Evolutionary conservation across 2,113 vertebrate genomes (phyloP).

Genomic region (human (Homo sapiens)): DNA sequence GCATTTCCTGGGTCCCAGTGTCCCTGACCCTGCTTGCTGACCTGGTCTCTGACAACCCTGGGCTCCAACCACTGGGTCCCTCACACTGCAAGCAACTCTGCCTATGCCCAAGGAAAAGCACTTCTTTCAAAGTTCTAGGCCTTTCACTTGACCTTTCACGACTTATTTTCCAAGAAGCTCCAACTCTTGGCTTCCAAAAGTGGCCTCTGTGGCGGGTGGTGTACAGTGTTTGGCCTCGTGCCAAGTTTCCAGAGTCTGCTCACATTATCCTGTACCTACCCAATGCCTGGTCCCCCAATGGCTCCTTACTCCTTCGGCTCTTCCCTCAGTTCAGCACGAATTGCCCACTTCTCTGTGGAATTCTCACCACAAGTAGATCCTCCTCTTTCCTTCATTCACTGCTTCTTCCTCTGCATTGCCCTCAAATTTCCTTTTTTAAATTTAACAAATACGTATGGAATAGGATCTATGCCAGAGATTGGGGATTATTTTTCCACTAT

Average conservation of each 20-base stretch:
- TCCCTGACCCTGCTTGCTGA: not conserved
- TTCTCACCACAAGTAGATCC: not conserved
- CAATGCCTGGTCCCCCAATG: not conserved
- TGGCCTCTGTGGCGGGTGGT: not conserved
- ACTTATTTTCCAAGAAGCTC: not conserved
- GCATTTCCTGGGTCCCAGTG: not conserved
- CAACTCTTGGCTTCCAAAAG: not conserved
- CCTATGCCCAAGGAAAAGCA: not conserved
- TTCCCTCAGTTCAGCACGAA: not conserved
- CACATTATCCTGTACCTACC: too few species aligned
- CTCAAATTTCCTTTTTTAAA: not conserved
- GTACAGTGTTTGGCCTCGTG: not conserved
- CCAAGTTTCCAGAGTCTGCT: not conserved
- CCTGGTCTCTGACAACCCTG: not conserved
- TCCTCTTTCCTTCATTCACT: not conserved
- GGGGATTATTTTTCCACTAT: not conserved
- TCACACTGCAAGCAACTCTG: not conserved
- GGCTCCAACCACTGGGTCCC: not conserved
- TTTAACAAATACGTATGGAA: not conserved
- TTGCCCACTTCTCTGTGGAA: not conserved
- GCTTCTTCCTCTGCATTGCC: not conserved
- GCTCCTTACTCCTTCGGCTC: accelerated
- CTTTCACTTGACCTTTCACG: not conserved
- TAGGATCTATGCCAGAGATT: too few species aligned
- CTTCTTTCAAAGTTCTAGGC: not conserved